These are phyloP conservation scores for Mimachlamys varia DNA, from an alignment of 2,888 invertebrate genomes.

Conservation along the genomic window DNA sequence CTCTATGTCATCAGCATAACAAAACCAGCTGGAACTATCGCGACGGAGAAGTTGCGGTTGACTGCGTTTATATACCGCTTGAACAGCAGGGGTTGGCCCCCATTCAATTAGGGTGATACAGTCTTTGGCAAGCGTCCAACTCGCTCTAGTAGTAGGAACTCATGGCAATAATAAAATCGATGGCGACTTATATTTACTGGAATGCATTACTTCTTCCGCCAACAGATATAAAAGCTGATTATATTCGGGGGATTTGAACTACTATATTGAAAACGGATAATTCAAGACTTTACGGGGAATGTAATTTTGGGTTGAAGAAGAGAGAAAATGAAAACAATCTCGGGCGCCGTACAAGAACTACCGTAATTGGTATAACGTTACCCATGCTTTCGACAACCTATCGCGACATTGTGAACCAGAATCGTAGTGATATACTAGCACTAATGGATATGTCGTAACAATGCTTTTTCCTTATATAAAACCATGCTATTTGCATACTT, in stretches of 20 bases:
- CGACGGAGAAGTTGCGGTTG: not conserved
- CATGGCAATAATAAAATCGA: conserved; percentile 11
- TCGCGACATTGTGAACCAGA: too few species aligned
- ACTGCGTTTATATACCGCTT: not conserved
- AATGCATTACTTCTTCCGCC: not conserved
- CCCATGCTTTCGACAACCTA: not conserved
- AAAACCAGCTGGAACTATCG: not conserved
- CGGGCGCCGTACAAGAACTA: not conserved
- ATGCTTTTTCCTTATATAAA: not conserved
- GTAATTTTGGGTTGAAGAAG: not conserved
- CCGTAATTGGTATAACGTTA: not conserved
- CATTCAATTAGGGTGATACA: conserved; percentile 18
- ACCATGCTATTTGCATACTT: not conserved
- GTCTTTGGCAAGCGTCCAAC: conserved; percentile 16
- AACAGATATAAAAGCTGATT: conserved; percentile 28
- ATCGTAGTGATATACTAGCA: too few species aligned
- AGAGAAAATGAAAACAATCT: not conserved
- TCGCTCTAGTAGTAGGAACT: not conserved
- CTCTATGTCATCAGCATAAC: not conserved
- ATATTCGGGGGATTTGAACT: conserved; percentile 2
- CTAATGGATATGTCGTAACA: not conserved
- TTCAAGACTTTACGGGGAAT: not conserved
- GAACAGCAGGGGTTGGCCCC: conserved; percentile 28
- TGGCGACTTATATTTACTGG: not conserved
- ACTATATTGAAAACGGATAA: not conserved